Base-by-base conservation (phyloP, 1,140 invertebrate species). In the Drosophila busckii region DNA sequence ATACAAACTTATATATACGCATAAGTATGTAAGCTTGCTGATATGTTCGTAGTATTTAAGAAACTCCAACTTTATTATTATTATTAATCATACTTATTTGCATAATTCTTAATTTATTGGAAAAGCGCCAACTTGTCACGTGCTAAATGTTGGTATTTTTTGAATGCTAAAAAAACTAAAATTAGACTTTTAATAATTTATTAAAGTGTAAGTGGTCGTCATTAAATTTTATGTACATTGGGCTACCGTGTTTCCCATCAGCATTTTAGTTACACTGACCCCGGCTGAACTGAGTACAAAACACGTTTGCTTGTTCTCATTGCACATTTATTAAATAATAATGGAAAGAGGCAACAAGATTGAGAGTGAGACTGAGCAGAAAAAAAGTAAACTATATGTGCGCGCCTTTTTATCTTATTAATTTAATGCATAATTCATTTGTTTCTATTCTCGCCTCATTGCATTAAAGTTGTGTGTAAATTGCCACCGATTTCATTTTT, bases 181-280 rank as follows among this genome's bases (percentile, higher is more conserved):
- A 10, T 20, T 28, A 37, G 23, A n/a, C 31, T 59, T 59, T 42
- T 35, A 26, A 34, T 15, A 3, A 8, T 20, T 26, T 17, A 16
- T n/a, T n/a, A n/a, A n/a, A n/a, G n/a, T n/a, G n/a, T n/a, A n/a
- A n/a, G n/a, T n/a, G n/a, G n/a, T n/a, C n/a, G n/a, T n/a, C n/a
- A n/a, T n/a, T n/a, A n/a, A n/a, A n/a, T n/a, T n/a, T n/a, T n/a
- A n/a, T n/a, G n/a, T n/a, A n/a, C 29, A 12, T 41, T 5, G 2
- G 6, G 4, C 32, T 15, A 12, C 7, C 23, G 8, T 41, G 15
- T 19, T 40, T 25, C 28, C 12, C 22, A 31, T 23, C 29, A 59
- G 55, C 37, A n/a, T n/a, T n/a, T n/a, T n/a, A n/a, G n/a, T n/a
- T n/a, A n/a, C 44, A 53, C 23, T 59, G 55, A 59, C 55, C 48